Conservation (phyloP, 2,797 vertebrate species). For the Acipenser transmontanus region DNA sequence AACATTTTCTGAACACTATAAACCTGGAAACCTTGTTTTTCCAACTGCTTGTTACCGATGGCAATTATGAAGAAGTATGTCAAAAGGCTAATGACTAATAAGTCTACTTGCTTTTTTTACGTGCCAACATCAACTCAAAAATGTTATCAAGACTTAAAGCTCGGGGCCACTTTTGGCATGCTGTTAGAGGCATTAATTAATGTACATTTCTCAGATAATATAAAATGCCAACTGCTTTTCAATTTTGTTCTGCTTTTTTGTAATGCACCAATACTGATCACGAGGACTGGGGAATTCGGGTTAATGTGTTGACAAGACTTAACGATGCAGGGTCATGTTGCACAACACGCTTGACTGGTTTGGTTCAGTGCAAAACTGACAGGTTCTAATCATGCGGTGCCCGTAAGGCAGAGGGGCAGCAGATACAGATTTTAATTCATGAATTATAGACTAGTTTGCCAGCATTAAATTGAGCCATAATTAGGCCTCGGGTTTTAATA, state of each 20-base stretch:
- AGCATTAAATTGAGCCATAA: constrained; percentile 92
- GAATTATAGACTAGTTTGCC: constrained; percentile 72
- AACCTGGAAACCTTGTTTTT: no score
- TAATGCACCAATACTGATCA: constrained; percentile 57
- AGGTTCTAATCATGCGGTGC: constrained; percentile 91
- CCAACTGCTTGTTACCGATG: constrained; percentile 9
- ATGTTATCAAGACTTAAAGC: constrained; percentile 53
- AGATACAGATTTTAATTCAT: constrained; percentile 85
- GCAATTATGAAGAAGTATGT: constrained; percentile 23
- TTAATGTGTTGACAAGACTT: constrained; percentile 99
- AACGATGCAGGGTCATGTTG: constrained; percentile 95
- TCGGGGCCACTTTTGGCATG: constrained; percentile 54
- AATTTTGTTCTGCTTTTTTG: constrained; percentile 49
- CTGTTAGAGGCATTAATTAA: constrained; percentile 66
- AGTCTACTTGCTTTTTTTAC: constrained; percentile 24
- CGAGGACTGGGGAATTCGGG: constrained; percentile 96
- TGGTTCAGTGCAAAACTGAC: constrained; percentile 82
- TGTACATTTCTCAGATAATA: constrained; percentile 68
- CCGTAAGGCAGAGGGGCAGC: constrained; percentile 84
- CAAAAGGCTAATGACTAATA: constrained; percentile 30
- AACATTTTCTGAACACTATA: no score
- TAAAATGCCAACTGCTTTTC: constrained; percentile 69
- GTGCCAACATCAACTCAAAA: constrained; percentile 23
- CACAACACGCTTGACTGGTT: constrained; percentile 82
- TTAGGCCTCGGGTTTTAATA: constrained; percentile 91